Evolutionary conservation across 1,140 invertebrate species (phyloP).

Genomic region (Panagrolaimus sp.): DNA sequence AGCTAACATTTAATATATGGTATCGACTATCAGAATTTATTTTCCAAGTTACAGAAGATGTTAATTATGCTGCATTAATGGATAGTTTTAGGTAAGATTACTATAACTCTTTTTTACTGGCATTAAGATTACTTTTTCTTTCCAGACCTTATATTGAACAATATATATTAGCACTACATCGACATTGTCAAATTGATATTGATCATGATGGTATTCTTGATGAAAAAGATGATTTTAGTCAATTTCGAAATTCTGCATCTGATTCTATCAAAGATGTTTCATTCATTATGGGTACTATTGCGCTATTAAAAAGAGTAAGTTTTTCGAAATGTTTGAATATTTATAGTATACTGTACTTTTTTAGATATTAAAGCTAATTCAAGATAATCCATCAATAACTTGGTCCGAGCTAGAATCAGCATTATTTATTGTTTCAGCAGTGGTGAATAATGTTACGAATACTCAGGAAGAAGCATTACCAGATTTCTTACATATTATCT

Average conservation of each 20-base stretch:
- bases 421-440: slow-evolving; percentile 68
- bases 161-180: slow-evolving; percentile 73
- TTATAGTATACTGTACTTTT: slow-evolving; percentile 22
- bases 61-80: slow-evolving; percentile 63
- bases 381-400: slow-evolving; percentile 60
- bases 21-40: slow-evolving; percentile 86
- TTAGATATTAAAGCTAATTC: slow-evolving; percentile 61
- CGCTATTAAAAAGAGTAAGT: slow-evolving; percentile 83
- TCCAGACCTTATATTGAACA: slow-evolving; percentile 86
- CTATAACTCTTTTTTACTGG: neutral
- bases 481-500: slow-evolving; percentile 81
- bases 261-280: slow-evolving; percentile 93
- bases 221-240: slow-evolving; percentile 76
- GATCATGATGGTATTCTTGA: slow-evolving; percentile 82
- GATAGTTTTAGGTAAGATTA: neutral
- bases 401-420: slow-evolving; percentile 92
- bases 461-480: slow-evolving; percentile 84
- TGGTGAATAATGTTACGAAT: slow-evolving; percentile 62
- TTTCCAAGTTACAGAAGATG: slow-evolving; percentile 76
- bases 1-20: slow-evolving; percentile 92
- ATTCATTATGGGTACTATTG: slow-evolving; percentile 87
- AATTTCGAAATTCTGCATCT: slow-evolving; percentile 80
- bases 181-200: slow-evolving; percentile 81
- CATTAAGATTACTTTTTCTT: slow-evolving; percentile 43
- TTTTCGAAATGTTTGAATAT: neutral